phyloP scores from a whole-genome alignment of 1,140 invertebrate species.

The Ptiloglossa arizonensis region DNA sequence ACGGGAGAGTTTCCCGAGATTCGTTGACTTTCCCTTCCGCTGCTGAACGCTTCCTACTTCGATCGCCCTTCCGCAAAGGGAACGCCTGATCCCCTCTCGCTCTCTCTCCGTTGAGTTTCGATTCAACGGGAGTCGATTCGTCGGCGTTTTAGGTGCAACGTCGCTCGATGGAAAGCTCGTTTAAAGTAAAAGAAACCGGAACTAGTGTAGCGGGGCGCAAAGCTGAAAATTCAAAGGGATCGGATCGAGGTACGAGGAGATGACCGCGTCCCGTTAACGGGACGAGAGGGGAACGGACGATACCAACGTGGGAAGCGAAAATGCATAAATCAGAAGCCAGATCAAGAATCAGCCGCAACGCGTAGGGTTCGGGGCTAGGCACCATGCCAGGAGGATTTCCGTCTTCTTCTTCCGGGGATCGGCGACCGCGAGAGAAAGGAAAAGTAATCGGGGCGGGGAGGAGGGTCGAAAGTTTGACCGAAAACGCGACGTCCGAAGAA shows the following conservation, averaged over 20 bases:
- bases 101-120: not conserved
- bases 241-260: too few species aligned
- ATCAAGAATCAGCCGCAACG: conserved; percentile 45
- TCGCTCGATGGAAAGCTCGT: conserved; percentile 1
- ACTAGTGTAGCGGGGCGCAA: not conserved
- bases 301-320: not conserved
- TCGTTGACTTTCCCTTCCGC: not conserved
- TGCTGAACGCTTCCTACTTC: not conserved
- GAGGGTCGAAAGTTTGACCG: too few species aligned
- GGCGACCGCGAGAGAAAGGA: not conserved
- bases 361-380: conserved; percentile 6
- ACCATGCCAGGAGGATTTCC: conserved; percentile 28
- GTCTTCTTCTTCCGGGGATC: not conserved
- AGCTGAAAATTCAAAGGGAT: not conserved
- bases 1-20: not conserved
- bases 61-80: not conserved
- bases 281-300: too few species aligned
- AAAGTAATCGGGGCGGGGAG: not conserved
- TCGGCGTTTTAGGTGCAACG: not conserved
- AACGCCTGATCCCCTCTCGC: not conserved
- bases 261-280: not conserved
- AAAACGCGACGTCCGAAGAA: not conserved
- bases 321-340: conserved; percentile 42
- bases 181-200: conserved; percentile 22
- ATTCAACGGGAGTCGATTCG: not conserved